Conservation (phyloP, 2,113 vertebrate genomes). For the Caracal caracal region DNA sequence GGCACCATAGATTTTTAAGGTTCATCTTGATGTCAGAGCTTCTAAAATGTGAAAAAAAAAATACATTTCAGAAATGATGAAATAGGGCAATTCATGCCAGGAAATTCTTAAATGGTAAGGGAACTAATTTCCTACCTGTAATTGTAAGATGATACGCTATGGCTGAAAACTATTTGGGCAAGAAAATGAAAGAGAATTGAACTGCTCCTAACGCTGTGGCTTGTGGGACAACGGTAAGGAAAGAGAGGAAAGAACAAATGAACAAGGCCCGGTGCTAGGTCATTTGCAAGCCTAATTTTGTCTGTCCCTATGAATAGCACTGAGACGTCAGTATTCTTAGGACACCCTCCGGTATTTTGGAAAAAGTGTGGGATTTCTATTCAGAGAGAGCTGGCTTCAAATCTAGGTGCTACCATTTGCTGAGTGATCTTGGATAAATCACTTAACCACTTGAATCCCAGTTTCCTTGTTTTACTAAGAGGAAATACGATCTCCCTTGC, state of each 20-base stretch:
- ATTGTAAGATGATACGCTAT: not conserved
- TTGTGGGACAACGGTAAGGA: not conserved
- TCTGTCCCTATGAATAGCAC: not conserved
- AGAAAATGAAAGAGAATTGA: not conserved
- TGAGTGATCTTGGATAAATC: not conserved
- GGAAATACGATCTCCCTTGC: not conserved
- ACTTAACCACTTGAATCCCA: not conserved
- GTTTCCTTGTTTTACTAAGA: not conserved
- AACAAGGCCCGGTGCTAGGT: not conserved
- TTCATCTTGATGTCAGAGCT: not conserved
- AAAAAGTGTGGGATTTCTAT: not conserved
- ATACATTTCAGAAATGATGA: not conserved
- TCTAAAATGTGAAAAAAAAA: not conserved
- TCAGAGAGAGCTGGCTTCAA: not conserved
- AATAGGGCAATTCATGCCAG: not conserved
- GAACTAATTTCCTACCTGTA: not conserved
- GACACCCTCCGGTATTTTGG: not conserved
- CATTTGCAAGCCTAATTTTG: constrained; percentile 10
- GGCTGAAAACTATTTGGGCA: not conserved
- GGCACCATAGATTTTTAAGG: not conserved
- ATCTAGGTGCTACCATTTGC: not conserved
- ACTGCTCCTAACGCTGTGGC: not conserved
- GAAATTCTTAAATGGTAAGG: not conserved
- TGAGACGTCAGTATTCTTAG: not conserved
- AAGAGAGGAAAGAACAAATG: not conserved